Evolutionary conservation across 2,797 vertebrate genomes (phyloP).

Genomic region (Paramormyrops hopkinsi): DNA sequence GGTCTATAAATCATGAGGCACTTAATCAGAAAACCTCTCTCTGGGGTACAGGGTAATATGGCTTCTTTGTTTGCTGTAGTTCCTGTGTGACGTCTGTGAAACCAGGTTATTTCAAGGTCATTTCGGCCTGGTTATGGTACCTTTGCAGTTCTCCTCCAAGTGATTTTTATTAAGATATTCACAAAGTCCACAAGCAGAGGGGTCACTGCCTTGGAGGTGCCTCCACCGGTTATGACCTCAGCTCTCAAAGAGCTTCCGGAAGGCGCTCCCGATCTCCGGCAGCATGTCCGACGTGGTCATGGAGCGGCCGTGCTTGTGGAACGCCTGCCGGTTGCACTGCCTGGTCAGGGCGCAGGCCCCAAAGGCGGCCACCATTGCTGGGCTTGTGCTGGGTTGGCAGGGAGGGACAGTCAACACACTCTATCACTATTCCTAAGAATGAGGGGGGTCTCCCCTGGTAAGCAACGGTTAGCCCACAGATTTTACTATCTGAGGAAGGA

Average conservation of each 20-base stretch:
- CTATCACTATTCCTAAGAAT: background rate
- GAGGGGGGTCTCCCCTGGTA: background rate
- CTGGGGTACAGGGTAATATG: background rate
- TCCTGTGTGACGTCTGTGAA: background rate
- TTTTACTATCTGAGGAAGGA: background rate
- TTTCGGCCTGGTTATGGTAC: conserved; percentile 11
- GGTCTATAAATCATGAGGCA: conserved; percentile 7
- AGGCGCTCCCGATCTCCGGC: conserved; percentile 81
- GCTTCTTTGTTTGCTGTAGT: background rate
- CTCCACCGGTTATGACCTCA: conserved; percentile 47
- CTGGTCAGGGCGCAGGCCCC: conserved; percentile 85
- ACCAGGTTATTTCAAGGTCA: background rate
- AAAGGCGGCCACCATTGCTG: conserved; percentile 81
- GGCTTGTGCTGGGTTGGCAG: conserved; percentile 67
- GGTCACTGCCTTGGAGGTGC: background rate
- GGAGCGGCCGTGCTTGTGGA: conserved; percentile 79
- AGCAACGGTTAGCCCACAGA: background rate
- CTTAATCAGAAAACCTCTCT: background rate
- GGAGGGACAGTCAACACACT: background rate
- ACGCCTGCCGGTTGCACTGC: conserved; percentile 88
- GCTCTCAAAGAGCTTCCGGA: conserved; percentile 83
- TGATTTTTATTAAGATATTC: background rate
- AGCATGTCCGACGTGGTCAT: conserved; percentile 93
- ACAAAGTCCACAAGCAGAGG: conserved; percentile 21
- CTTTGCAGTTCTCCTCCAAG: conserved; percentile 26